Base-by-base conservation (phyloP, 2,797 vertebrate genomes). In the Ciconia nigra region DNA sequence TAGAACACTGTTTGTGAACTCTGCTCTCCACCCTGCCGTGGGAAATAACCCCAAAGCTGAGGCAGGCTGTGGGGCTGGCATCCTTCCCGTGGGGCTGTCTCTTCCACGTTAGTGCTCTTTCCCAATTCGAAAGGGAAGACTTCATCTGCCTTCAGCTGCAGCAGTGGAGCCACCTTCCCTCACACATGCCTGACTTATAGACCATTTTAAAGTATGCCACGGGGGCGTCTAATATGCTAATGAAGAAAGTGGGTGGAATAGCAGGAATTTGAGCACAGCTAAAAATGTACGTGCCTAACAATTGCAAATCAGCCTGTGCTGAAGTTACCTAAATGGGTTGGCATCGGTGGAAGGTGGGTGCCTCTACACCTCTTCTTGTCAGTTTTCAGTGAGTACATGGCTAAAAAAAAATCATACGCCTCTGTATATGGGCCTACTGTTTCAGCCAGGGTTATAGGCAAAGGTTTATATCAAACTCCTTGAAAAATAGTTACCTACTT, bases 161-260 rank as follows among this genome's bases (percentile, higher is more conserved):
- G 84, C 35, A 90, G 71, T 37, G 87, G 74, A 92, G 69, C 71
- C 92, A 74, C 83, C 86, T 94, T 95, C 91, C 70, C 79, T 95
- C 94, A 96, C 92, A 96, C 89, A 94, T 70, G 87, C 93, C 84
- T 96, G 97, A 95, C 92, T 97, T 96, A 90, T 9, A 92, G 95
- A 94, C 95, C 95, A 65, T 92, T 97, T 97, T 93, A 92, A 97
- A 97, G 35, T 44, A 70, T 66, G 87, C 88, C 90, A 95, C 59
- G 96, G 95, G 96, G 97, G 96, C 91, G 96, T 96, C 96, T 96
- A 90, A 96, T 96, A 97, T 97, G 97, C 95, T 97, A 97, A 97
- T 97, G 90, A 89, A 95, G 82, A 66, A 92, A 85, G 97, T 97
- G 95, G 96, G 97, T 91, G 96, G 97, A 93, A 97, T 65, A 94